Percentiles rank a stretch among this genome's conserved stretches.
These are phyloP conservation scores for Cygnus atratus DNA, from an alignment of 2,113 vertebrate genomes.

Conservation along the genomic window DNA sequence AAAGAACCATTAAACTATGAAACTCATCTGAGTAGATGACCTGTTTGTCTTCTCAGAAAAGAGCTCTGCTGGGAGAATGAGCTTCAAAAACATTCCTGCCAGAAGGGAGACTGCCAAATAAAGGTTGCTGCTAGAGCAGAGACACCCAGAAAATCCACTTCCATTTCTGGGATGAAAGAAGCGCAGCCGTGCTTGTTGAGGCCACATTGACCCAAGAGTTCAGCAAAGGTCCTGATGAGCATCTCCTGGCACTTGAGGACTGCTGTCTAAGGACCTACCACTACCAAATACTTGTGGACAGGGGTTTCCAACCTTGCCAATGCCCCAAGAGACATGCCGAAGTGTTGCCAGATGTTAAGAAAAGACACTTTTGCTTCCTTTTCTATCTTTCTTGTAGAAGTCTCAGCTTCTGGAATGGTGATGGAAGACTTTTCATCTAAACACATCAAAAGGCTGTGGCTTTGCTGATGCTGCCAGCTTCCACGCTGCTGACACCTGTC, in stretches of 20 bases:
- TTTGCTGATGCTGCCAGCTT: neutral
- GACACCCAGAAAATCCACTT: neutral
- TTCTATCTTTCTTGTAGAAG: neutral
- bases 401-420: too few relatives aligned
- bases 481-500: neutral
- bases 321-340: accelerated
- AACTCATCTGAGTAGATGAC: neutral
- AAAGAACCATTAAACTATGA: accelerated
- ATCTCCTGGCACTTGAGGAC: neutral
- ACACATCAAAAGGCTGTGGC: neutral
- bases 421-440: neutral
- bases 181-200: accelerated
- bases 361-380: neutral
- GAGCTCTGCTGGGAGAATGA: neutral
- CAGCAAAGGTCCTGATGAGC: neutral
- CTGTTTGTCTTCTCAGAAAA: neutral
- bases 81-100: neutral
- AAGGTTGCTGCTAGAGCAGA: neutral
- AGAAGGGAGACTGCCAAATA: neutral
- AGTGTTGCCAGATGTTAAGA: neutral
- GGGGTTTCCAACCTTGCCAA: neutral
- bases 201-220: accelerated
- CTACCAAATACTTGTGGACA: neutral
- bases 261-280: neutral
- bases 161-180: neutral